These are phyloP conservation scores for Pseudorasbora parva DNA, from an alignment of 2,113 vertebrate genomes.

Conservation along the genomic window DNA sequence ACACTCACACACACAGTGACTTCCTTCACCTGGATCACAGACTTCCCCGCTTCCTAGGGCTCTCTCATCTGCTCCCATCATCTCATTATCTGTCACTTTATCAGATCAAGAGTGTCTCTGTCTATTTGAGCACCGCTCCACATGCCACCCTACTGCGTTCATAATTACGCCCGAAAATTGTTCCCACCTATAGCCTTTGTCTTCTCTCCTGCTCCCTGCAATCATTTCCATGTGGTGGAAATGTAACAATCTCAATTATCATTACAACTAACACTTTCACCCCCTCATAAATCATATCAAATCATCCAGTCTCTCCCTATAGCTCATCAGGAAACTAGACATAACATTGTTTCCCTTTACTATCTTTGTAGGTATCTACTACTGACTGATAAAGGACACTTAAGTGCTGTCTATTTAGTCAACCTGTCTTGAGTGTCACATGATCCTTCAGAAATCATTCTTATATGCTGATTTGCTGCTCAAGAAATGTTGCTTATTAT, in stretches of 20 bases:
- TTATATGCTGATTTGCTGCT: not conserved
- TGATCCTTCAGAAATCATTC: not conserved
- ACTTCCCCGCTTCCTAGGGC: slow-evolving; percentile 36
- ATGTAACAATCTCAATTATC: slow-evolving; percentile 45
- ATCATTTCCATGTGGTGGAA: not conserved
- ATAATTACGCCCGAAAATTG: slow-evolving; percentile 69
- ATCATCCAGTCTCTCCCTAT: not conserved
- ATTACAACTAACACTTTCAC: slow-evolving; percentile 33
- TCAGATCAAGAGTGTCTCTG: slow-evolving; percentile 66
- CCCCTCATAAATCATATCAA: slow-evolving; percentile 24
- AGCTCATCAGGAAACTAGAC: slow-evolving; percentile 51
- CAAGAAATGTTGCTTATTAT: not conserved
- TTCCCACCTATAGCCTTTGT: slow-evolving; percentile 57
- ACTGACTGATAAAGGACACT: not conserved
- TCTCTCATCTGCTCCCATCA: slow-evolving; percentile 57
- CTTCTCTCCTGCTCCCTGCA: slow-evolving; percentile 23
- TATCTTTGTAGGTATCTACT: not conserved
- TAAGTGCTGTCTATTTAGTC: not conserved
- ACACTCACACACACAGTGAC: slow-evolving; percentile 27
- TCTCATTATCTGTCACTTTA: slow-evolving; percentile 69
- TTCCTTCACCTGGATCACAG: slow-evolving; percentile 56
- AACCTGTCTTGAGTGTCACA: not conserved
- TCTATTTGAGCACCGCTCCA: slow-evolving; percentile 49
- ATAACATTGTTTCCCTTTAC: slow-evolving; percentile 57
- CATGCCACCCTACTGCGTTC: slow-evolving; percentile 63